Evolutionary conservation across 1,140 invertebrate species (phyloP), one percentile per base, ranked within the genome.

Genomic region (Stegodyphus dumicola): DNA sequence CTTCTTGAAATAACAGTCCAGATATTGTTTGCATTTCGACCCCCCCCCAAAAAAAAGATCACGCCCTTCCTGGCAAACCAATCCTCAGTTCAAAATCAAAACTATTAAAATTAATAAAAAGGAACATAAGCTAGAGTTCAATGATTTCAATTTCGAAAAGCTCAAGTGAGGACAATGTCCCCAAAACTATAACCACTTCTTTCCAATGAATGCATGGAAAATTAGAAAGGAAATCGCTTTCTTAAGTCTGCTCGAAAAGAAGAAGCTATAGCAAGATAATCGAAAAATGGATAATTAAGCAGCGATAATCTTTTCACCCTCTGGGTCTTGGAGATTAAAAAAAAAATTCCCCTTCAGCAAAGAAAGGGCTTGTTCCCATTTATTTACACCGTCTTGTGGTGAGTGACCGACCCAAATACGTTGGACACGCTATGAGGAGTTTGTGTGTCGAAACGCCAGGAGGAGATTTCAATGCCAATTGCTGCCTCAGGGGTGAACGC

Each of bases 381-480:
- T 33, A 33, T 33, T 33, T 33, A 33, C 33, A 33, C 33, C 5
- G 9, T 60, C 56, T 9, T 60, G 56, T 9, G 15, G 56, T 60
- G 56, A 60, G 56, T 60, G 56, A 60, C 56, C 56, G 56, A 60
- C 56, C 56, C 56, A 60, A 9, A 60, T 60, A 60, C 56, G 9
- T 9, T 15, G 56, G 56, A 15, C 9, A 9, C 9, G 9, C 9
- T 15, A 60, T 11, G 2, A 15, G 9, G 56, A 9, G 56, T 60
- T 60, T 60, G 56, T 60, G 56, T 60, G 56, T 60, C 56, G 56
- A 60, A 60, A 60, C 56, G 56, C 56, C 56, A 60, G 56, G 56
- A 60, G 56, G 56, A 60, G 9, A 9, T 60, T 60, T 60, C 56
- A 60, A 60, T 60, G 56, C 56, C 56, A 60, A 60, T 60, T 60